Evolutionary conservation across 2,113 vertebrate genomes (phyloP).

Genomic region (Chaetodon auriga): DNA sequence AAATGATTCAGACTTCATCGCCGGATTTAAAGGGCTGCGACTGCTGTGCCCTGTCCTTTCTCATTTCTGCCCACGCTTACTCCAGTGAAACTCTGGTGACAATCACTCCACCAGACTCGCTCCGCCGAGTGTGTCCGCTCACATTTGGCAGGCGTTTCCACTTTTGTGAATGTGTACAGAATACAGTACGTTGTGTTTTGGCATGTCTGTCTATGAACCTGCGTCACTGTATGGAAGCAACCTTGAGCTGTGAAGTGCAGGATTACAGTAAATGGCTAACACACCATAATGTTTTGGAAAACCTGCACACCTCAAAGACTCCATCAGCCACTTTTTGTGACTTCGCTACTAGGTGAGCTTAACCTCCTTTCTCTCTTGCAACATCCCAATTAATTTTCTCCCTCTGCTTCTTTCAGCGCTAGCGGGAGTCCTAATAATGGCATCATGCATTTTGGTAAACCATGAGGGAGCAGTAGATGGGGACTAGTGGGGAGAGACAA

Average conservation of each 20-base stretch:
- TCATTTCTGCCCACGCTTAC: constrained; percentile 60
- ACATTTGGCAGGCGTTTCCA: neutral
- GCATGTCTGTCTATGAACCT: constrained; percentile 15
- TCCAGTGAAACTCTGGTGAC: constrained; percentile 34
- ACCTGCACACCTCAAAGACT: neutral
- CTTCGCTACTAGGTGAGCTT: constrained; percentile 1
- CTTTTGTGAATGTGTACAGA: neutral
- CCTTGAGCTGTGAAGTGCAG: constrained; percentile 19
- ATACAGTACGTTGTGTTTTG: constrained; percentile 13
- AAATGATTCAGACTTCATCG: constrained; percentile 83
- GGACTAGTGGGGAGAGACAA: constrained; percentile 15
- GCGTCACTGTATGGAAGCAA: constrained; percentile 4
- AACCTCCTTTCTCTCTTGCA: constrained; percentile 15
- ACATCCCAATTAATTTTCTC: neutral
- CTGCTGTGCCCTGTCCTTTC: constrained; percentile 67
- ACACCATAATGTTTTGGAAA: neutral
- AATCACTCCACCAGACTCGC: constrained; percentile 37
- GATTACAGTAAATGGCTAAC: constrained; percentile 5
- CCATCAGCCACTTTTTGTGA: neutral
- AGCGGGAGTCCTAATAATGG: constrained; percentile 39
- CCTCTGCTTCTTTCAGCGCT: constrained; percentile 16
- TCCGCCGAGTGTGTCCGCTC: constrained; percentile 18
- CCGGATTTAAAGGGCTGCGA: constrained; percentile 76
- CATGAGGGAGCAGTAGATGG: constrained; percentile 33
- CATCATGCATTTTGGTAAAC: constrained; percentile 54